Percentiles rank a stretch among this genome's conserved stretches.
phyloP scores from a whole-genome alignment of 2,888 invertebrate species.

The Acanthacorydalis orientalis region DNA sequence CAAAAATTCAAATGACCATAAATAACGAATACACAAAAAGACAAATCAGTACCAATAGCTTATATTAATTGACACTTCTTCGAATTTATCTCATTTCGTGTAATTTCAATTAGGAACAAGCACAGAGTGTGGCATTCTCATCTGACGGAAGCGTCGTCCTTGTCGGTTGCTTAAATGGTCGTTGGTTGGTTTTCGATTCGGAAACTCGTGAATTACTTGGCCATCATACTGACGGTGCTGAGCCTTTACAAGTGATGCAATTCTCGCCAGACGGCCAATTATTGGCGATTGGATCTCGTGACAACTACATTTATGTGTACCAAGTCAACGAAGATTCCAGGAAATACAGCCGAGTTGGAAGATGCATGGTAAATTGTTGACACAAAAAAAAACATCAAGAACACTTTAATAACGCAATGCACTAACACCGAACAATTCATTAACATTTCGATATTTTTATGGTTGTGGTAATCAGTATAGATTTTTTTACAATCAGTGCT shows the following conservation, averaged over 20 bases:
- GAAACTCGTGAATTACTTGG: conserved; percentile 55
- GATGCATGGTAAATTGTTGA: conserved; percentile 56
- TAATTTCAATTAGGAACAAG: conserved; percentile 48
- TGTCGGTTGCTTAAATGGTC: conserved; percentile 61
- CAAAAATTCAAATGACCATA: no score
- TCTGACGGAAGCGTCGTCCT: conserved; percentile 57
- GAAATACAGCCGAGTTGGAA: conserved; percentile 63
- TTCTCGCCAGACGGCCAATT: conserved; percentile 65
- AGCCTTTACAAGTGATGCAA: conserved; percentile 52
- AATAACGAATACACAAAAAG: no score
- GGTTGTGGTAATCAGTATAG: no score
- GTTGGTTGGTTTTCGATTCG: conserved; percentile 73
- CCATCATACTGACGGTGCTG: conserved; percentile 51
- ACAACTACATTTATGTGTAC: conserved; percentile 82
- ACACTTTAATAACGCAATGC: no score
- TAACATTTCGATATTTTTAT: no score
- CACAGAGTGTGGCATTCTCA: conserved; percentile 69
- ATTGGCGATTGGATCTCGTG: conserved; percentile 73
- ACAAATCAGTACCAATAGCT: no score
- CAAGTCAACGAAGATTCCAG: conserved; percentile 60
- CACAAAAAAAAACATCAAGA: background rate
- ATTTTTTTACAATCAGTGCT: no score
- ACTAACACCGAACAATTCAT: no score
- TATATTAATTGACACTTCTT: no score
- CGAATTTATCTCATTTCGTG: background rate